Conservation (phyloP, 2,113 vertebrate genomes). For the Myrmecobius fasciatus region DNA sequence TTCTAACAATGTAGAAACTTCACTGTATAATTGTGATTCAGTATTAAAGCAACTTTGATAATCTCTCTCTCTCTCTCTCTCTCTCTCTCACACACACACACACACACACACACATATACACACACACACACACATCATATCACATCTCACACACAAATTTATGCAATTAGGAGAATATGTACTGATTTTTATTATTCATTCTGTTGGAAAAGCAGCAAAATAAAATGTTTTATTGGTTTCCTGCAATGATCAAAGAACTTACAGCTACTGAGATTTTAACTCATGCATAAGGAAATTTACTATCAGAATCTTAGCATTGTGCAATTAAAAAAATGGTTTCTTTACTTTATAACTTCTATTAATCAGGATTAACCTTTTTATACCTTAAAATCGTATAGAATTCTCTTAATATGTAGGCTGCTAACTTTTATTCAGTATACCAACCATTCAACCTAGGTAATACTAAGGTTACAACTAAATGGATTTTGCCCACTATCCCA, state of each 20-base stretch:
- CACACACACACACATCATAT: not conserved
- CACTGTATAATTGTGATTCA: not conserved
- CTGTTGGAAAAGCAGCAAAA: not conserved
- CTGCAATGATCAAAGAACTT: not conserved
- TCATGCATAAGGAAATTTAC: not conserved
- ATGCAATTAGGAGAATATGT: not conserved
- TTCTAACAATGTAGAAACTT: not conserved
- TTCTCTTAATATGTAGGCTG: constrained; percentile 33
- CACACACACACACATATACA: no score
- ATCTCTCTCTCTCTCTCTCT: not conserved
- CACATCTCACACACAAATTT: not conserved
- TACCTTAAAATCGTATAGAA: constrained; percentile 25
- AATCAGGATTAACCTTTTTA: constrained; percentile 56
- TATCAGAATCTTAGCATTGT: not conserved
- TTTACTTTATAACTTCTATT: not conserved
- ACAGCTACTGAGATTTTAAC: not conserved
- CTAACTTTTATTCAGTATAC: constrained; percentile 19
- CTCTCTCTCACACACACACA: no score
- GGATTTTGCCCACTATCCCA: not conserved
- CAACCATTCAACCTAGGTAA: not conserved
- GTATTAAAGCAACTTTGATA: not conserved
- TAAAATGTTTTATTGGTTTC: not conserved
- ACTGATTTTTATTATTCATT: not conserved
- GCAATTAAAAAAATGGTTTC: not conserved
- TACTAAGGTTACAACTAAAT: not conserved